Evolutionary conservation across 23 tunicate genomes (phyloP).

Genomic region (Ascidia mentula): DNA sequence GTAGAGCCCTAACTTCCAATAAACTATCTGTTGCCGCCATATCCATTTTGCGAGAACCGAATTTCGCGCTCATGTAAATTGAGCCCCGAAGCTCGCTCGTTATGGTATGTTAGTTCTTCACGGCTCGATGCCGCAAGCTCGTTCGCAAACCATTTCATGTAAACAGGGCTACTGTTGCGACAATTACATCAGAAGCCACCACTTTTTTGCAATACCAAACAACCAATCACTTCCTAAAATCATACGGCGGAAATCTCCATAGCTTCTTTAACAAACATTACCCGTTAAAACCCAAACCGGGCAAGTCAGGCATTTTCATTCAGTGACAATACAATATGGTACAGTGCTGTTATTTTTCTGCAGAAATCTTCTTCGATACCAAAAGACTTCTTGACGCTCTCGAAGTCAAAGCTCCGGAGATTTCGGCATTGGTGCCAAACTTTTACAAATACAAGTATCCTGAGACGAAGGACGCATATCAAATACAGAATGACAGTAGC

Average conservation of each 20-base stretch:
- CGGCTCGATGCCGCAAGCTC: no score
- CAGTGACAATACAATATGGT: background rate
- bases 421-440: background rate
- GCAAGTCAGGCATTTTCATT: background rate
- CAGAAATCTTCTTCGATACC: background rate
- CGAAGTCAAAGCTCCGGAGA: background rate
- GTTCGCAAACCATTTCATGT: no score
- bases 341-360: background rate
- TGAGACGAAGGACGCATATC: background rate
- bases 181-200: background rate
- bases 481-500: background rate
- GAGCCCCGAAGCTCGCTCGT: no score
- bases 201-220: background rate
- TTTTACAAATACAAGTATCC: background rate
- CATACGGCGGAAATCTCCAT: background rate
- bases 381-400: background rate
- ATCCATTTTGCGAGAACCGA: no score
- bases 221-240: background rate
- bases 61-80: no score
- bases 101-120: no score
- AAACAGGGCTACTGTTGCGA: no score
- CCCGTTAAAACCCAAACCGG: background rate
- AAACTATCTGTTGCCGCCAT: no score
- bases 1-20: no score
- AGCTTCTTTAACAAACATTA: background rate